Conservation (phyloP, 2,888 invertebrate species). For the Octodonta nipae region DNA sequence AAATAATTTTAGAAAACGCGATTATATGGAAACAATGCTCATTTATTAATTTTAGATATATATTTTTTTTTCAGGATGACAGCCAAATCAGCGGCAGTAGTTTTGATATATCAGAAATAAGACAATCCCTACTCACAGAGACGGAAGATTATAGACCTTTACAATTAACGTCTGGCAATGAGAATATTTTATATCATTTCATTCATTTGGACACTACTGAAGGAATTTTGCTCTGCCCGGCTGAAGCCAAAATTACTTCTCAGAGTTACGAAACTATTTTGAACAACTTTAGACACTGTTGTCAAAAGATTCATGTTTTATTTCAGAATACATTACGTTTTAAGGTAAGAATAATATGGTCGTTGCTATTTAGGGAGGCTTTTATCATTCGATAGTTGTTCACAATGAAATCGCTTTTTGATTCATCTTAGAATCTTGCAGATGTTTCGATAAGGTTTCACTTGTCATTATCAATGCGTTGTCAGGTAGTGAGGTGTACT, state of each 20-base stretch:
- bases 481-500: no score
- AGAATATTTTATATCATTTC: conserved; percentile 64
- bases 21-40: background rate
- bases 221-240: conserved; percentile 56
- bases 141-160: conserved; percentile 48
- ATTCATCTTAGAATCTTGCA: no score
- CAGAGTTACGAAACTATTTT: conserved; percentile 40
- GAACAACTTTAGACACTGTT: conserved; percentile 55
- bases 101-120: conserved; percentile 55
- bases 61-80: conserved; percentile 42
- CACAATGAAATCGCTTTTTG: no score
- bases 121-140: conserved; percentile 58
- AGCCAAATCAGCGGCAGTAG: conserved; percentile 50
- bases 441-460: no score
- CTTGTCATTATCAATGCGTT: no score
- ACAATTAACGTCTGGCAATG: conserved; percentile 52
- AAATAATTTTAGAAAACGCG: no score
- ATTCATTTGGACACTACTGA: conserved; percentile 58
- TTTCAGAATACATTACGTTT: conserved; percentile 55
- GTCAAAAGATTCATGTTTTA: conserved; percentile 57
- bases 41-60: background rate
- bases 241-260: conserved; percentile 26
- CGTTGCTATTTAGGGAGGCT: no score
- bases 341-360: conserved; percentile 32
- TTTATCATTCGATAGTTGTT: no score